Evolutionary conservation across 1,140 invertebrate genomes (phyloP).

Genomic region (Bombus pyrosoma): DNA sequence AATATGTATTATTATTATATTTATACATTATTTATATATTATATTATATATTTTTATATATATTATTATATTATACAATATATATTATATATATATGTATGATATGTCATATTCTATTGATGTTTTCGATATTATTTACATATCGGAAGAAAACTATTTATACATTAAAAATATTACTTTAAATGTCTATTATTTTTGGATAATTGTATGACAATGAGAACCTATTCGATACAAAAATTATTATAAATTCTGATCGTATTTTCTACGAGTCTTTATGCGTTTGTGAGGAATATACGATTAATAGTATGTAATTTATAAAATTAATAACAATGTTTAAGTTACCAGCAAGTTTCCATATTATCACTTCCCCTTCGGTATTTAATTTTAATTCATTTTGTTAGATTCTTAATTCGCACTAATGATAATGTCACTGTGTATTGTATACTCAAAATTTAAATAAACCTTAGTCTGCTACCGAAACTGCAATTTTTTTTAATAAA

Average conservation of each 20-base stretch:
- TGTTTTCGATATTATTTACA: neutral
- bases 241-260: slow-evolving; percentile 9
- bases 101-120: neutral
- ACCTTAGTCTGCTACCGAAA: slow-evolving; percentile 77
- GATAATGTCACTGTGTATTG: slow-evolving; percentile 77
- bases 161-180: neutral
- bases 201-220: slow-evolving; percentile 48
- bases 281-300: neutral
- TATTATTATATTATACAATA: neutral
- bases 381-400: slow-evolving; percentile 65
- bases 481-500: neutral
- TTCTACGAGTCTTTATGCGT: too few species aligned
- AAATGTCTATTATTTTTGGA: neutral
- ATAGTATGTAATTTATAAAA: slow-evolving; percentile 5
- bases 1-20: neutral
- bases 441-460: slow-evolving; percentile 80
- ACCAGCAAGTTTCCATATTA: slow-evolving; percentile 25
- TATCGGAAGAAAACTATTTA: neutral
- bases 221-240: slow-evolving; percentile 40
- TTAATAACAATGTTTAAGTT: neutral
- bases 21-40: too few species aligned
- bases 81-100: neutral
- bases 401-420: slow-evolving; percentile 75
- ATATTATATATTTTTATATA: neutral
- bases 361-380: slow-evolving; percentile 14